Percentiles rank a stretch among this genome's conserved stretches.
These are phyloP conservation scores for Austrolebias charrua DNA, from an alignment of 2,797 vertebrate species.

Conservation along the genomic window DNA sequence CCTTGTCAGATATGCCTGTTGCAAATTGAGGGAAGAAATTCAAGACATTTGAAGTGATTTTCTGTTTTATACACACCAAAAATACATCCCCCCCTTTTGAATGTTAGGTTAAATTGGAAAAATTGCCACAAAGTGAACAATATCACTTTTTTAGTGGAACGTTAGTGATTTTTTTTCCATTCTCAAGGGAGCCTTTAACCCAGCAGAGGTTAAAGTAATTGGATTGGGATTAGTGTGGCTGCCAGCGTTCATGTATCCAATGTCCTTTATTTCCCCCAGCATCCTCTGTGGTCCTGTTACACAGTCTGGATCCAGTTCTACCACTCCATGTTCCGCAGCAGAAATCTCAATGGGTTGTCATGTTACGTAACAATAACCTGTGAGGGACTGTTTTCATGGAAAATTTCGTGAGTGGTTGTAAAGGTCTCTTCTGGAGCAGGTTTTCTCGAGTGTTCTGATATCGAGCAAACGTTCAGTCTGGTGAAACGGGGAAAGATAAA, in stretches of 20 bases:
- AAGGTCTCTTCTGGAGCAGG: neutral
- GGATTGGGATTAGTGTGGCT: conserved; percentile 41
- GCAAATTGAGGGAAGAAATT: neutral
- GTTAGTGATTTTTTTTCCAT: conserved; percentile 11
- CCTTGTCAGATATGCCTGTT: neutral
- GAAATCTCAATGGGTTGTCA: neutral
- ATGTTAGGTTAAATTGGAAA: neutral
- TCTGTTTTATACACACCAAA: too few species aligned
- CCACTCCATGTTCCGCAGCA: neutral
- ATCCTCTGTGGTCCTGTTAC: neutral
- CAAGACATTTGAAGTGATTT: too few species aligned
- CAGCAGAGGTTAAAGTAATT: conserved; percentile 56
- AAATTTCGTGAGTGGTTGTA: neutral
- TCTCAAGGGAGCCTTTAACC: conserved; percentile 40
- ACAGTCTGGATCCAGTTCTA: neutral
- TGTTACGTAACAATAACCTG: neutral
- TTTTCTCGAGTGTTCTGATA: conserved; percentile 17
- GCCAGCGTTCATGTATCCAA: conserved; percentile 9
- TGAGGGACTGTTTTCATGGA: neutral
- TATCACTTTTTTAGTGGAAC: conserved; percentile 3
- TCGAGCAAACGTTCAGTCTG: neutral
- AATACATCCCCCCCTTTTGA: too few species aligned
- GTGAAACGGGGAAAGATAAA: conserved; percentile 13
- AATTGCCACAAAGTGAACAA: neutral
- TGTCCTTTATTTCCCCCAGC: conserved; percentile 24